Conservation (phyloP, 2,888 invertebrate genomes). For the Strigamia transsilvanica region DNA sequence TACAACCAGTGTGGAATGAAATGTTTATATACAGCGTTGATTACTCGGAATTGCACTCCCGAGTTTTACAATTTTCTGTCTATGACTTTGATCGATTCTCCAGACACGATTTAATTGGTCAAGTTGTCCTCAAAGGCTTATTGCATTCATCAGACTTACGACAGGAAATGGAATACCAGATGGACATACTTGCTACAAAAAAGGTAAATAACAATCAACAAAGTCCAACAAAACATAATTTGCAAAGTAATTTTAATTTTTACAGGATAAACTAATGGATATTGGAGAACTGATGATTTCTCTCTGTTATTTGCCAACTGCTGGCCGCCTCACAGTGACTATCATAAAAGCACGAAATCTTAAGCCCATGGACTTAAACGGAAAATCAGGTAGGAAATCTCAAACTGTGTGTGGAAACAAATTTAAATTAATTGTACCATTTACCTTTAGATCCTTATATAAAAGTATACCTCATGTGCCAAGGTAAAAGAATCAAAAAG, state of each 20-base stretch:
- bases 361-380: constrained; percentile 92
- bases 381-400: constrained; percentile 77
- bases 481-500: constrained; percentile 89
- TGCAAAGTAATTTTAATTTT: constrained; percentile 32
- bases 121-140: constrained; percentile 81
- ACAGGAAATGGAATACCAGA: constrained; percentile 83
- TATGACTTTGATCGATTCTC: constrained; percentile 91
- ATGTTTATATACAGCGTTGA: constrained; percentile 83
- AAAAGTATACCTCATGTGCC: constrained; percentile 86
- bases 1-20: constrained; percentile 84
- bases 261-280: constrained; percentile 79
- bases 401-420: not conserved
- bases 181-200: constrained; percentile 81
- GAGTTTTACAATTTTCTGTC: constrained; percentile 84
- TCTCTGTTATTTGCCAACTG: constrained; percentile 88
- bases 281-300: constrained; percentile 92
- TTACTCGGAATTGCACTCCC: constrained; percentile 77
- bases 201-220: constrained; percentile 69
- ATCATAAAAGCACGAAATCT: constrained; percentile 90
- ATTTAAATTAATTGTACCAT: not conserved
- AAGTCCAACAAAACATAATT: not conserved
- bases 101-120: constrained; percentile 84
- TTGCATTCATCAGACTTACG: constrained; percentile 79
- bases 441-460: constrained; percentile 83
- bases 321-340: constrained; percentile 87